Conservation (phyloP, 2,113 vertebrate genomes). For the Poeciliopsis prolifica region DNA sequence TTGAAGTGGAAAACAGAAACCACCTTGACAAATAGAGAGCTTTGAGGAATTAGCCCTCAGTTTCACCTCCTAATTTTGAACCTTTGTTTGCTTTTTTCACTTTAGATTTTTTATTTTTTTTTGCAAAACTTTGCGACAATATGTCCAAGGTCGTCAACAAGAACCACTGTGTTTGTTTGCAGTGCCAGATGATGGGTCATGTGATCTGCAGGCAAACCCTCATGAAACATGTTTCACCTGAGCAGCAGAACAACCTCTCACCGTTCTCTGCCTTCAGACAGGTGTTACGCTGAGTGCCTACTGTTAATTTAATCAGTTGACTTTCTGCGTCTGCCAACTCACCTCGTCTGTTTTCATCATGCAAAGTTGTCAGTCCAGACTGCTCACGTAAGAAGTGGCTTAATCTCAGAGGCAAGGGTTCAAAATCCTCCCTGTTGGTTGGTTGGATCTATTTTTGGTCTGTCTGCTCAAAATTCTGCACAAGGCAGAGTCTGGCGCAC, state of each 20-base stretch:
- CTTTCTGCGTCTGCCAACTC: neutral
- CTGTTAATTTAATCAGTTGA: neutral
- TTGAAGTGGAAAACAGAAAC: neutral
- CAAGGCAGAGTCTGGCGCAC: constrained; percentile 4
- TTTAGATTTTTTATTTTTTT: neutral
- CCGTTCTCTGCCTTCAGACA: neutral
- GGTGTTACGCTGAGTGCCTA: neutral
- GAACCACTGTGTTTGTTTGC: constrained; percentile 23
- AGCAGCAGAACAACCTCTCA: neutral
- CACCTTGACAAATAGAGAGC: neutral
- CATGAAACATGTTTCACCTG: constrained; percentile 3
- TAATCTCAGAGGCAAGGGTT: constrained; percentile 4
- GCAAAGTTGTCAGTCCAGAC: constrained; percentile 1
- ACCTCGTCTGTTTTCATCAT: constrained; percentile 7
- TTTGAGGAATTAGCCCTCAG: neutral
- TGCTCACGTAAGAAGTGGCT: constrained; percentile 5
- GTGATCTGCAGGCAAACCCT: constrained; percentile 36
- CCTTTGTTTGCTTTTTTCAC: neutral
- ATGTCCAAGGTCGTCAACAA: neutral
- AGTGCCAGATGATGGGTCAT: constrained; percentile 42
- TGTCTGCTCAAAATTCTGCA: constrained; percentile 22
- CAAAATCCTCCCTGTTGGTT: constrained; percentile 14
- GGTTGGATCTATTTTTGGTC: constrained; percentile 29
- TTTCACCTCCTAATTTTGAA: neutral
- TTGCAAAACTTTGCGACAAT: neutral